Percentiles rank a stretch among this genome's conserved stretches.
phyloP scores from a whole-genome alignment of 2,888 invertebrate genomes.

The Tinea trinotella region DNA sequence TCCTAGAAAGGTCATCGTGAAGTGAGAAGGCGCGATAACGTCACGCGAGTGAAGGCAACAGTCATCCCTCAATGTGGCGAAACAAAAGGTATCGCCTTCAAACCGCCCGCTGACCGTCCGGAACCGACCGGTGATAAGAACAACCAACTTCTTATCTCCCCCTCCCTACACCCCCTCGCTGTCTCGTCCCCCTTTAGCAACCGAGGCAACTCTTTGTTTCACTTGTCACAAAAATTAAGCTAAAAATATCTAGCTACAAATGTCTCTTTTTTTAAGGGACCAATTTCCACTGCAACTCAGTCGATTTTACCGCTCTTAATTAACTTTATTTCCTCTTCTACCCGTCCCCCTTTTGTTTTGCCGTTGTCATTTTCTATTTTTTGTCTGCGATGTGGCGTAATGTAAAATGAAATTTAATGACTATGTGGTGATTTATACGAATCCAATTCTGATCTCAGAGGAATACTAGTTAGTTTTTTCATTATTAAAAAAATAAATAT shows the following conservation, averaged over 20 bases:
- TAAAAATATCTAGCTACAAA: conserved; percentile 68
- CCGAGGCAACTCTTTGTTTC: conserved; percentile 69
- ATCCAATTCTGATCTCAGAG: background rate
- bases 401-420: conserved; percentile 71
- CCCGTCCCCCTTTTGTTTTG: conserved; percentile 66
- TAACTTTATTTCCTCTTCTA: conserved; percentile 73
- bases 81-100: conserved; percentile 69
- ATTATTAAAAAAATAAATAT: too few relatives aligned
- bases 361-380: conserved; percentile 64
- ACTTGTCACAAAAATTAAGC: conserved; percentile 73
- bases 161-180: conserved; percentile 26
- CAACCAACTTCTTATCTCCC: conserved; percentile 55
- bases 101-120: conserved; percentile 56
- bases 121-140: conserved; percentile 55
- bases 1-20: conserved; percentile 59
- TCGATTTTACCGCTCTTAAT: conserved; percentile 72
- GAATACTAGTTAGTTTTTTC: background rate
- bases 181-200: conserved; percentile 36
- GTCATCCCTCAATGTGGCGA: conserved; percentile 60
- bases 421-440: conserved; percentile 52
- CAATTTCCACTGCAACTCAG: conserved; percentile 72
- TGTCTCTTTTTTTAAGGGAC: conserved; percentile 69
- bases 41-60: conserved; percentile 61
- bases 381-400: conserved; percentile 66
- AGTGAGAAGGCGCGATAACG: conserved; percentile 55